phyloP scores from a whole-genome alignment of 2,797 vertebrate genomes.

The Muraenolepis orangiensis region DNA sequence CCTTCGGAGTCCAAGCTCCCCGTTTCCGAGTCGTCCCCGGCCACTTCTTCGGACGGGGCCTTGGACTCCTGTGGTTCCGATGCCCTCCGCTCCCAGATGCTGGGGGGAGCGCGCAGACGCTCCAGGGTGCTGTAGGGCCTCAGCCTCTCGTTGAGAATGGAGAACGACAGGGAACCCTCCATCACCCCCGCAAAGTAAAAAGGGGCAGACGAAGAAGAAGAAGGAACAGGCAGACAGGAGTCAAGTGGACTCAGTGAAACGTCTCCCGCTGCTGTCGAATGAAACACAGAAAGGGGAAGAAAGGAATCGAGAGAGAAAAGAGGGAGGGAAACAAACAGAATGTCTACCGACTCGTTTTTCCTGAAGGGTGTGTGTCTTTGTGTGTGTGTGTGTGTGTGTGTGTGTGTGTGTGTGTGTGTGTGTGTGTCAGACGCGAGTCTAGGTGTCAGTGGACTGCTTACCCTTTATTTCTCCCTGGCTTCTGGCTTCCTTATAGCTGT shows the following conservation, averaged over 20 bases:
- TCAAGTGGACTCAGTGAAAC: not conserved
- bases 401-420: no score
- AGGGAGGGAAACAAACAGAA: constrained; percentile 41
- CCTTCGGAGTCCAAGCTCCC: not conserved
- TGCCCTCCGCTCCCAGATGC: constrained; percentile 35
- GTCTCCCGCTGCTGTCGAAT: not conserved
- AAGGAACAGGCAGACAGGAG: not conserved
- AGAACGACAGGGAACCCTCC: constrained; percentile 57
- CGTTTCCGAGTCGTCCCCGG: not conserved
- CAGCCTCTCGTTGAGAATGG: constrained; percentile 58
- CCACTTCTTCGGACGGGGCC: not conserved
- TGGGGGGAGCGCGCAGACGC: constrained; percentile 47
- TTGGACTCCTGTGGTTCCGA: constrained; percentile 4
- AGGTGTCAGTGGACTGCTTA: not conserved
- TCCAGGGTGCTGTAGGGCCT: constrained; percentile 43
- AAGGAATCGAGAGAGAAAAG: constrained; percentile 6
- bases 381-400: not conserved
- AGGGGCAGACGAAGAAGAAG: not conserved
- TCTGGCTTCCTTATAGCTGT: constrained; percentile 6
- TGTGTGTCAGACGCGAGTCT: not conserved
- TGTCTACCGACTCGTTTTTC: constrained; percentile 67
- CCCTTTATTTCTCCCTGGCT: not conserved
- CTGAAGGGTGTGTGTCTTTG: constrained; percentile 41
- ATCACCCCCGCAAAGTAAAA: constrained; percentile 30
- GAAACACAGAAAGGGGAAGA: constrained; percentile 14